Percentiles rank a stretch among this genome's conserved stretches.
Conservation (phyloP, 2,113 vertebrate species). For the Siniperca knerii region DNA sequence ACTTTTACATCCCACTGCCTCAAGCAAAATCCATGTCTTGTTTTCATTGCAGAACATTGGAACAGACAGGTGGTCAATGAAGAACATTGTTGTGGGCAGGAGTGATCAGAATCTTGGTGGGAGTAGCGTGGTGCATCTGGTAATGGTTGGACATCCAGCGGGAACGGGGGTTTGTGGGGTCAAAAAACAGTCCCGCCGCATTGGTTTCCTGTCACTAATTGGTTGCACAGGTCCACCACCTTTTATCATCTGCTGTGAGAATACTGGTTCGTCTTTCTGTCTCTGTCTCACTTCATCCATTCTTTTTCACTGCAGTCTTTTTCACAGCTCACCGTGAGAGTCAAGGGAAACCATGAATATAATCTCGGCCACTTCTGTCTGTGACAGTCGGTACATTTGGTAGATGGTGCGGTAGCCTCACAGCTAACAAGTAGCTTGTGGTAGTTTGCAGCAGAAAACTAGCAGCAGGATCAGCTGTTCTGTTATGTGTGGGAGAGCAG, state of each 20-base stretch:
- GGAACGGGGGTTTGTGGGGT: not conserved
- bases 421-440: slow-evolving; percentile 30
- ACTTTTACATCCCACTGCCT: slow-evolving; percentile 33
- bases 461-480: slow-evolving; percentile 1
- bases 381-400: not conserved
- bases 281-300: slow-evolving; percentile 8
- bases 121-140: slow-evolving; percentile 9
- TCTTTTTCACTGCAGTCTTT: not conserved
- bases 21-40: slow-evolving; percentile 21
- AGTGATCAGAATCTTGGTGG: slow-evolving; percentile 11
- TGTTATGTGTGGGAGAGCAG: not conserved
- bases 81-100: not conserved
- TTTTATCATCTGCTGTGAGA: slow-evolving; percentile 23
- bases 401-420: not conserved
- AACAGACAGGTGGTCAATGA: not conserved
- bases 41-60: slow-evolving; percentile 13
- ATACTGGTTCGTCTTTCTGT: slow-evolving; percentile 11
- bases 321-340: slow-evolving; percentile 28
- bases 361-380: not conserved
- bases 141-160: slow-evolving; percentile 9
- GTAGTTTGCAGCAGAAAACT: slow-evolving; percentile 22
- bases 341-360: slow-evolving; percentile 21
- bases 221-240: slow-evolving; percentile 24
- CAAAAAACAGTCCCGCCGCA: slow-evolving; percentile 11
- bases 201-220: slow-evolving; percentile 45